Evolutionary conservation across 1,140 invertebrate genomes (phyloP), one percentile per base, ranked within the genome.

Genomic region (Pogonus chalceus): DNA sequence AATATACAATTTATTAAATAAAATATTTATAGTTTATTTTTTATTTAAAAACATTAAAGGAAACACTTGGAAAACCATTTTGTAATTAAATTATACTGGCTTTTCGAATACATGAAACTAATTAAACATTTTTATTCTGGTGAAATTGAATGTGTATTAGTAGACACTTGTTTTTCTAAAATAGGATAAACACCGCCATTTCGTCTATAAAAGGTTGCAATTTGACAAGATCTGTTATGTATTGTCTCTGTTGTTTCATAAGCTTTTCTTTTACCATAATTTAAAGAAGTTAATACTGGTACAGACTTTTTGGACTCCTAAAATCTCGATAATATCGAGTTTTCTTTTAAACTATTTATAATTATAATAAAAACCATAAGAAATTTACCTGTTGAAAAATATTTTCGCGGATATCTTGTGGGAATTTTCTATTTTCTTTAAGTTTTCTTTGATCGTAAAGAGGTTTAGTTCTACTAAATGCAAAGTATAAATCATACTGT

Each of bases 231-330:
- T 54, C 63, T 54, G 31, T 57, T 58, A 49, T 58, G 63, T 1
- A n/a, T 23, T 2, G 49, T 54, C 20, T 59, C 56, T 14, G 56
- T 55, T 2, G 52, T 43, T 54, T 68, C 67, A 48, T 66, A 66
- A 1, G 51, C 39, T 39, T 47, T 47, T 14, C 63, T 43, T 53
- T 60, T 54, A 47, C 67, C 66, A 52, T 69, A 69, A 49, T 58
- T 57, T 43, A 65, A 56, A 23, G 65, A 65, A 2, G 61, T 60
- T 7, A 66, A 52, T 23, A 58, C 60, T 20, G 67, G 65, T 18
- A 69, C 60, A 2, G 62, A 56, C 56, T 68, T 68, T 26, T 60
- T 37, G 35, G 59, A 62, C 49, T 66, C 65, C 64, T 67, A 53
- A 1, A 10, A 26, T 16, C 51, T 18, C 16, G 51, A n/a, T 23